phyloP scores from a whole-genome alignment of 2,888 invertebrate genomes.

The Papilio gigon region DNA sequence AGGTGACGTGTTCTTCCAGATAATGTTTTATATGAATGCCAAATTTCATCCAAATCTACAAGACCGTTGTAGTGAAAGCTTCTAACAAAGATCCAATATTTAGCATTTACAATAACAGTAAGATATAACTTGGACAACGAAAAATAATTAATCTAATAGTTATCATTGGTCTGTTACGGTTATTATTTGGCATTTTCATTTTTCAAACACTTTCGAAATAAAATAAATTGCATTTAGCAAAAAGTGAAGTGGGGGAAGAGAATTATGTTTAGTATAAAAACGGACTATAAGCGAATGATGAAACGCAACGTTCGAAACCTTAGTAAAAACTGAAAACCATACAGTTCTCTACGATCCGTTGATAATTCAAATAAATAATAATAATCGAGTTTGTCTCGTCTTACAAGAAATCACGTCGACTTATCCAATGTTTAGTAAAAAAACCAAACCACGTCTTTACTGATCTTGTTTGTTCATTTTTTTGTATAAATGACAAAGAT shows the following conservation, averaged over 20 bases:
- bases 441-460: background rate
- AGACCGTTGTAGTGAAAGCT: no score
- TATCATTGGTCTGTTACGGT: constrained; percentile 9
- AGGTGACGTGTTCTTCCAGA: no score
- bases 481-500: constrained; percentile 2
- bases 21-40: no score
- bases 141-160: constrained; percentile 17
- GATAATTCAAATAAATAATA: background rate
- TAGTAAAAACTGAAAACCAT: background rate
- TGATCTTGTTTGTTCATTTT: background rate
- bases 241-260: background rate
- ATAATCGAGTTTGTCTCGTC: background rate
- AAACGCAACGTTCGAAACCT: background rate
- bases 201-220: constrained; percentile 21
- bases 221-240: background rate
- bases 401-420: constrained; percentile 6
- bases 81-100: no score
- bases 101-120: no score
- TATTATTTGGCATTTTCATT: background rate
- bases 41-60: no score
- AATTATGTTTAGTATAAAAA: constrained; percentile 5
- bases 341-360: background rate
- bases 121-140: constrained; percentile 7
- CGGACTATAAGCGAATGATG: constrained; percentile 6
- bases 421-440: constrained; percentile 9